A percentile compares a stretch with the other conserved stretches of the same genome.
Conservation (phyloP, 2,888 invertebrate species). For the Metopia argyrocephala region DNA sequence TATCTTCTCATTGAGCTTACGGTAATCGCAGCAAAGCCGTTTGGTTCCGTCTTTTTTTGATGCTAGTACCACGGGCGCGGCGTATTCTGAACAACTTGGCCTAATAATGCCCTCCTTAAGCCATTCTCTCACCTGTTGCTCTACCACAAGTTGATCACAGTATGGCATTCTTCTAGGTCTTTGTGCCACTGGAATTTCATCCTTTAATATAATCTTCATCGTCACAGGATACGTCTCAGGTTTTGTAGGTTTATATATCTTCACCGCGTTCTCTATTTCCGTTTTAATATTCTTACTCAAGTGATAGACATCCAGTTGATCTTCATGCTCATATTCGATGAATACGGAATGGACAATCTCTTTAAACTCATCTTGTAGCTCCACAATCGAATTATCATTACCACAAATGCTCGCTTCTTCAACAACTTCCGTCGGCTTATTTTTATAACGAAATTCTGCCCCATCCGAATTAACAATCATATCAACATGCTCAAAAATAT, state of each 20-base stretch:
- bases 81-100: too few relatives aligned
- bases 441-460: too few relatives aligned
- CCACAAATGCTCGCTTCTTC: not conserved
- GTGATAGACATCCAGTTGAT: not conserved
- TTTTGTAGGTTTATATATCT: not conserved
- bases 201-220: conserved; percentile 8
- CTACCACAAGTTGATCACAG: not conserved
- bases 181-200: not conserved
- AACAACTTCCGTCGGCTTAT: not conserved
- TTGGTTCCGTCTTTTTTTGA: too few relatives aligned
- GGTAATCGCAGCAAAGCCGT: too few relatives aligned
- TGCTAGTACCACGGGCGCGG: too few relatives aligned
- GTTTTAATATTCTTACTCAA: not conserved
- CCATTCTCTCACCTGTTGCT: conserved; percentile 25
- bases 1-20: too few relatives aligned
- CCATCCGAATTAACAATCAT: too few relatives aligned
- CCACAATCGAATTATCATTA: not conserved
- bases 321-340: not conserved
- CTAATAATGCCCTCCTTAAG: conserved; percentile 2
- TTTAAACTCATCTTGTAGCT: not conserved
- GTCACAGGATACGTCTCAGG: conserved; percentile 3
- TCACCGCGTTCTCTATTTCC: too few relatives aligned
- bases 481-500: conserved; percentile 27
- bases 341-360: not conserved
- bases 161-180: conserved; percentile 26